Base-by-base conservation (phyloP, 1,140 invertebrate genomes). In the Pogonomyrmex californicus region DNA sequence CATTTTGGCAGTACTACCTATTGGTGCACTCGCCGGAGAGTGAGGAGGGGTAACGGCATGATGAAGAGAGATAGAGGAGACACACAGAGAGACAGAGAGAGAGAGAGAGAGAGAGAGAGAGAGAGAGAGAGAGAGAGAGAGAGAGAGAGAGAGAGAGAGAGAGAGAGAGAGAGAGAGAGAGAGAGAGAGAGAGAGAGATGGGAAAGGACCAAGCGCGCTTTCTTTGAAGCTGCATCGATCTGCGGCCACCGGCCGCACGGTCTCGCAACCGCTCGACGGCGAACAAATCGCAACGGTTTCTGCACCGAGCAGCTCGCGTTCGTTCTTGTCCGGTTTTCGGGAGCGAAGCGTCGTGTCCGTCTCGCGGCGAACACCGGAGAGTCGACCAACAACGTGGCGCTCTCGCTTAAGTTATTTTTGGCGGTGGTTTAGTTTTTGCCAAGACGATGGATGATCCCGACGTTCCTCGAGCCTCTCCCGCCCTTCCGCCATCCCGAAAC, bases 261-360 rank as follows among this genome's bases (percentile, higher is more conserved):
- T 63, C 68, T 36, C 60, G 44, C 38, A 63, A 85, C 62, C 77
- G 58, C 82, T 85, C 85, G 85, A 86, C 75, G 75, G 75, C 85
- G 85, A 56, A 87, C 86, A 83, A 87, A 87, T 87, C 78, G 78
- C 66, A 38, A 68, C 79, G 86, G 56, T 87, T 83, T 82, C 79
- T 83, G 86, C 66, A 38, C 17, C 56, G 44, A 68, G 70, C 86
- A 81, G 79, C 54, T 83, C 68, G 77, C 79, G 78, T 87, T 87
- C 70, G 86, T 87, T 83, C 78, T 75, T 87, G 86, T 87, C 86
- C 79, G 60, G 78, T 87, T 87, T 87, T 87, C 79, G 86, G 73
- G 49, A 66, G 70, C 86, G 54, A 7, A 33, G 58, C 54, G 58
- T 62, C 58, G 66, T 65, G 68, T 63, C 49, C 79, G 79, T 73